Base-by-base conservation (phyloP, 2,113 vertebrate species). In the Sceloporus tristichus region DNA sequence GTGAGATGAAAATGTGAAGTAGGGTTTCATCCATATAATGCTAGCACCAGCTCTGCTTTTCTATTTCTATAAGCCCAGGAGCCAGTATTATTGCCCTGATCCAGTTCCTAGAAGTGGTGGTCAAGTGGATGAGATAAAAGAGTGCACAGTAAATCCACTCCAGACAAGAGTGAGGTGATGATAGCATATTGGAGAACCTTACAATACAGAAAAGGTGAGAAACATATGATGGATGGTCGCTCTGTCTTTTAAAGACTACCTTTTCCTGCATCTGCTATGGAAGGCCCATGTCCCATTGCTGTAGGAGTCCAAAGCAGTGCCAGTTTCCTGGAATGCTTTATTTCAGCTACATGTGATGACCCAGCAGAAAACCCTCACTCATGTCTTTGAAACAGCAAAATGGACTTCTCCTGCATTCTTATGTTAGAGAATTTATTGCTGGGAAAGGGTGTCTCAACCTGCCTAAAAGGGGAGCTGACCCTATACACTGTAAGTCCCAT, bases 71-170 rank as follows among this genome's bases (percentile, higher is more conserved):
- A 68, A 59, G 29, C 68, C 65, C 42, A 68, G 40, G 40, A 75
- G 38, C 34, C 8, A 9, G 6, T 9, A n/a, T 48, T 21, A 27
- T 42, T 48, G 42, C 42, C 34, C 10, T 83, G 81, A 83, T 19
- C 27, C 65, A 53, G 14, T 68, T 83, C 40, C 68, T 68, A 83
- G 65, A 83, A 83, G 65, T 70, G 40, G 65, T 70, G 65, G 25
- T 70, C 65, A 83, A 83, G 81, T 70, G 81, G 65, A 21, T n/a
- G 81, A 83, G 81, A 83, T 83, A 83, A 83, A 83, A 83, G 34
- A 70, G 65, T 65, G 68, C 65, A 65, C 48, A 70, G 48, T 70
- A 65, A 68, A 70, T 48, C 65, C 40, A 83, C 81, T 70, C 65
- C 29, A 70, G 14, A 70, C 27, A 70, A 70, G 65, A 70, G 38